A percentile compares a stretch with the other conserved stretches of the same genome.
Evolutionary conservation across 2,113 vertebrate genomes (phyloP).

Genomic region (Labeo catla): DNA sequence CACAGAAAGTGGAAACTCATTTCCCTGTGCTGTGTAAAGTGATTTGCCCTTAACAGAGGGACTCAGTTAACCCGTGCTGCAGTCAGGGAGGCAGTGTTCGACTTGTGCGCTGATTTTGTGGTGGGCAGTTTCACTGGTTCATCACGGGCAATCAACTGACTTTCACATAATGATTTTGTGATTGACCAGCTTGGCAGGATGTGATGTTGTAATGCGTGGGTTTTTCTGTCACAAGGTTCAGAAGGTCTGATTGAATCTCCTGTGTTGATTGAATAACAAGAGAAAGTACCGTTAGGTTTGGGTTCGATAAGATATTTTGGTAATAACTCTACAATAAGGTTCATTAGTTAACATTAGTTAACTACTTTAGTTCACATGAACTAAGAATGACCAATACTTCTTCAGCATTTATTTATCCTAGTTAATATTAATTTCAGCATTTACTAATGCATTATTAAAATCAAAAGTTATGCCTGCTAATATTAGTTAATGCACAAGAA

Average conservation of each 20-base stretch:
- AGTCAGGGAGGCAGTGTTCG: background rate
- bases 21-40: slow-evolving; percentile 12
- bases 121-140: background rate
- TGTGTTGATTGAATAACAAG: background rate
- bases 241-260: background rate
- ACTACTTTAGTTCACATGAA: no score
- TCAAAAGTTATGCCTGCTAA: no score
- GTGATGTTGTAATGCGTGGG: background rate
- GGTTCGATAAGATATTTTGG: background rate
- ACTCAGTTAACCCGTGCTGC: background rate
- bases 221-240: background rate
- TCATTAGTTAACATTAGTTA: no score
- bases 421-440: no score
- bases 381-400: no score
- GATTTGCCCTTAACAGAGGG: background rate
- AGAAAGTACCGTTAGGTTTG: background rate
- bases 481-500: no score
- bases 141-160: background rate
- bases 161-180: background rate
- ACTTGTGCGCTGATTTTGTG: slow-evolving; percentile 7
- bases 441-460: no score
- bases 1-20: slow-evolving; percentile 27
- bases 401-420: no score
- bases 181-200: background rate
- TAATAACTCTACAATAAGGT: no score